Evolutionary conservation across 2,113 vertebrate genomes (phyloP).

Genomic region (Theristicus caerulescens): DNA sequence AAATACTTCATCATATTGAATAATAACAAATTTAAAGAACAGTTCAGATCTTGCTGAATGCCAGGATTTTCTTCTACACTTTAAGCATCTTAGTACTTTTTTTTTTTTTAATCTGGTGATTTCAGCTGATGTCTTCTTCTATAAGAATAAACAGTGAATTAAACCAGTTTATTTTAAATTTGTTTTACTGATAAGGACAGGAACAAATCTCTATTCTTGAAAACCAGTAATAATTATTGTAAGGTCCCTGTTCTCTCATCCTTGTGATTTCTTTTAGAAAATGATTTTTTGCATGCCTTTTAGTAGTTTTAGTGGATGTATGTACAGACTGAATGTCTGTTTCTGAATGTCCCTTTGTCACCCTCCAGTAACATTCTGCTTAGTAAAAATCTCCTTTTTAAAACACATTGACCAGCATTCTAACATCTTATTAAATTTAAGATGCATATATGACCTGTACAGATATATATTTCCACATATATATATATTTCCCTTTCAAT

Average conservation of each 20-base stretch:
- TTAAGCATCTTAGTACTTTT: not conserved
- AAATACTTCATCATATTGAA: not conserved
- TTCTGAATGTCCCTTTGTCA: not conserved
- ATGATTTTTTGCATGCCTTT: not conserved
- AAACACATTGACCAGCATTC: not conserved
- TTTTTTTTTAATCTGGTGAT: not conserved
- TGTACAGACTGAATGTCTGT: not conserved
- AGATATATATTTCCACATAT: not conserved
- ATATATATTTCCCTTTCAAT: not conserved
- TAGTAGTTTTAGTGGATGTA: not conserved
- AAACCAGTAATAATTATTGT: not conserved
- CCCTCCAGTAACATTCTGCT: not conserved
- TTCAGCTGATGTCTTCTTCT: not conserved
- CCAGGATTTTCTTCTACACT: not conserved
- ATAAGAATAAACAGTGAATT: not conserved
- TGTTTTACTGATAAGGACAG: not conserved
- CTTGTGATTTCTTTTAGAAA: not conserved
- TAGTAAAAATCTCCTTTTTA: not conserved
- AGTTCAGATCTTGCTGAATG: not conserved
- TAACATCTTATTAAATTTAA: conserved; percentile 40
- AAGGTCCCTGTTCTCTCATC: not conserved
- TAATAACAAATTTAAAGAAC: not conserved
- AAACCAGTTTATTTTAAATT: not conserved
- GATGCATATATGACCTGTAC: not conserved
- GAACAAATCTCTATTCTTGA: not conserved